Evolutionary conservation across 2,113 vertebrate genomes (phyloP).

Genomic region (Malurus elegans): DNA sequence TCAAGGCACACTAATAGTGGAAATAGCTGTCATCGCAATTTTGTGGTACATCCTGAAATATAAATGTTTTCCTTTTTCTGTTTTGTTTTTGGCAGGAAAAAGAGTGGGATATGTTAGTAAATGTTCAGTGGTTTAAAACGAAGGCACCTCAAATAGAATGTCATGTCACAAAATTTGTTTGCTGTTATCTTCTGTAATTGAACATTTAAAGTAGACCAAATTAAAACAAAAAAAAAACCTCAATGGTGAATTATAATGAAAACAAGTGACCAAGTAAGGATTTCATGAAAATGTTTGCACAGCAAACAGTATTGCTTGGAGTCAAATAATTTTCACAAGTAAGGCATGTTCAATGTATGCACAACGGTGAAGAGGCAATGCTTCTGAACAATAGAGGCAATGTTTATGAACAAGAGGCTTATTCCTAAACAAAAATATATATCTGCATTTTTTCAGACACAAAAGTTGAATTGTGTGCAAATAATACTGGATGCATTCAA

Average conservation of each 20-base stretch:
- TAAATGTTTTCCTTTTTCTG: not conserved
- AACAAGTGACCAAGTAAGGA: not conserved
- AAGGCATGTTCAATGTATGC: not conserved
- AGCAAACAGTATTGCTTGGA: not conserved
- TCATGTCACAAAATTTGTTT: not conserved
- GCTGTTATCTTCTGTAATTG: not conserved
- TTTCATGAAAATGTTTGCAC: not conserved
- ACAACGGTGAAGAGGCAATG: not conserved
- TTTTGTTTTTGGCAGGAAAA: not conserved
- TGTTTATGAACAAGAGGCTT: not conserved
- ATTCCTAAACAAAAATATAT: not conserved
- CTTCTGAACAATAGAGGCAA: not conserved
- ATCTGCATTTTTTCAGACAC: not conserved
- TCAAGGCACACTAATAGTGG: not conserved
- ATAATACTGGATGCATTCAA: not conserved
- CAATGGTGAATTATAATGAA: not conserved
- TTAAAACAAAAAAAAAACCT: not conserved
- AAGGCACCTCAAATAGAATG: not conserved
- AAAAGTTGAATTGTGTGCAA: not conserved
- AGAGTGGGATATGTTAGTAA: not conserved
- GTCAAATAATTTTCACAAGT: not conserved
- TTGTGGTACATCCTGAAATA: not conserved
- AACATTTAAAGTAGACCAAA: not conserved
- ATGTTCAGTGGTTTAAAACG: not conserved
- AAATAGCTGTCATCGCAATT: not conserved